These are phyloP conservation scores for Hydrotaea cyrtoneurina DNA, from an alignment of 2,888 invertebrate species.

Conservation along the genomic window DNA sequence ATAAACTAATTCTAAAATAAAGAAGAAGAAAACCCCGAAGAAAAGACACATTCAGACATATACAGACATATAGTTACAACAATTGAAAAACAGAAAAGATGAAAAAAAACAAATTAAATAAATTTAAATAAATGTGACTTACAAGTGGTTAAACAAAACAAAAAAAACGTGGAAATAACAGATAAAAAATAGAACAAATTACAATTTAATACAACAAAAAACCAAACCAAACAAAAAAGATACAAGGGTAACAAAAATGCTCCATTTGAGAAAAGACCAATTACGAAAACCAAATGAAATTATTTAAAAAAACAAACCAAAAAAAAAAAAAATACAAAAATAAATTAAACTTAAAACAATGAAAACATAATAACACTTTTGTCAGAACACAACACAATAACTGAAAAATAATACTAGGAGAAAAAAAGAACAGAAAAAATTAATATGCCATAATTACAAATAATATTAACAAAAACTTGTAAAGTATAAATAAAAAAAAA, in stretches of 20 bases:
- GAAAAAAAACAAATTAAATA: not conserved
- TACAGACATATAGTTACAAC: slow-evolving; percentile 22
- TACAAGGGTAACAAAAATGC: slow-evolving; percentile 35
- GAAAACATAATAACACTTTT: slow-evolving; percentile 33
- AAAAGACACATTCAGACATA: slow-evolving; percentile 28
- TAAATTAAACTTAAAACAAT: too few relatives aligned
- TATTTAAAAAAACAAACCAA: slow-evolving; percentile 21
- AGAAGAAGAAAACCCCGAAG: slow-evolving; percentile 54
- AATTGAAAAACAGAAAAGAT: too few relatives aligned
- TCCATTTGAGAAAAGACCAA: slow-evolving; percentile 52
- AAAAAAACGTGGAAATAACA: slow-evolving; percentile 40
- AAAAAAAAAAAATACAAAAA: slow-evolving; percentile 39
- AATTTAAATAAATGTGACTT: slow-evolving; percentile 50
- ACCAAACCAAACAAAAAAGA: slow-evolving; percentile 35
- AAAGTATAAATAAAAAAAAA: slow-evolving; percentile 66
- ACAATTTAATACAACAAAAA: slow-evolving; percentile 40
- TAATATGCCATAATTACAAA: not conserved
- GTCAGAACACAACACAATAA: slow-evolving; percentile 1
- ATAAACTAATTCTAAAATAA: slow-evolving; percentile 71
- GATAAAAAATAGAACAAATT: slow-evolving; percentile 37
- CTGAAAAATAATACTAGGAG: not conserved
- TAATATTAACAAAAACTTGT: slow-evolving; percentile 70
- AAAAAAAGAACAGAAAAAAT: slow-evolving; percentile 5
- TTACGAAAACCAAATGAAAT: slow-evolving; percentile 42
- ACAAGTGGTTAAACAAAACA: slow-evolving; percentile 37